Base-by-base conservation (phyloP, 2,113 vertebrate genomes). In the Tetrax tetrax region DNA sequence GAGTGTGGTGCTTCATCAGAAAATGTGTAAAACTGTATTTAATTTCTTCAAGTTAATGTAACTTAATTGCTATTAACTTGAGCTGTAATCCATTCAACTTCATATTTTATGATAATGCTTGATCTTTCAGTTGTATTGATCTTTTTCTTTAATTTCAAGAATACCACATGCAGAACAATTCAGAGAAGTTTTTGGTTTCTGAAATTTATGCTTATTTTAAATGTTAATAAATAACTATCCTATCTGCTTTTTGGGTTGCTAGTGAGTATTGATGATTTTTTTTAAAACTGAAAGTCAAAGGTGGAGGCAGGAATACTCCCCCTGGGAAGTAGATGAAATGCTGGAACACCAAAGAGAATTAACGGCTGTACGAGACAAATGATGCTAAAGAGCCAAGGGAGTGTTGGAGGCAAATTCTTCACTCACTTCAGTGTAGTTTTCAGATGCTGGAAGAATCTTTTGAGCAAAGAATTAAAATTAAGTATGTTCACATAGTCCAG, bases 211-310 rank as follows among this genome's bases (percentile, higher is more conserved):
- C 86, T 89, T 93, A 68, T 76, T 97, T 96, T 72, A 89, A 96
- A 79, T 93, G 77, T 95, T 95, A 96, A 95, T 97, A 97, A 97
- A 96, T 96, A 92, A 61, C n/a, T 96, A 23, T 86, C 4, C 3
- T 92, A 53, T 75, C 80, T 87, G 56, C 61, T 88, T 61, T 64
- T 50, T 84, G 76, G 76, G 48, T 92, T 94, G 54, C 69, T 95
- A 63, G 69, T 90, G 95, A 93, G 38, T 94, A 78, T 53, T 75
- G 56, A 83, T 83, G 41, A 16, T 27, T 80, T 85, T 43, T 69
- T 69, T 66, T 3, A 17, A 88, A 86, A 57, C 24, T 41, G 7
- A 22, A 80, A 77, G 17, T 65, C 25, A 63, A 53, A 83, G n/a
- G 5, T 74, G 24, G 56, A 86, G 41, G 18, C 8, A 56, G 65